phyloP scores from a whole-genome alignment of 2,888 invertebrate species.

The Octodonta nipae region DNA sequence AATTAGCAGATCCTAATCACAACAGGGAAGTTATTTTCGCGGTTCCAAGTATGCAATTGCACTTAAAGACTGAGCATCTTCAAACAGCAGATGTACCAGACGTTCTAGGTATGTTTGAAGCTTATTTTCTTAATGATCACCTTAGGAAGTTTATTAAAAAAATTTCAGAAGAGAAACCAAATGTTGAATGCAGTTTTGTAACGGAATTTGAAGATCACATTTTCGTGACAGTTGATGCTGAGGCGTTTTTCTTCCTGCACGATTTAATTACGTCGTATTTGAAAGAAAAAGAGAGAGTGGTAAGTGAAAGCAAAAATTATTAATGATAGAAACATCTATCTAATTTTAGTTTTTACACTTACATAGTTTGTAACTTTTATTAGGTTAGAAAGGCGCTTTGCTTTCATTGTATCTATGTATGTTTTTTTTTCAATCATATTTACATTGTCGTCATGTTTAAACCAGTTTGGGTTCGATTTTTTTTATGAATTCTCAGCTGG shows the following conservation, averaged over 20 bases:
- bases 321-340: too few species aligned
- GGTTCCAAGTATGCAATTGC: slow-evolving; percentile 80
- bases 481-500: too few species aligned
- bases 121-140: neutral
- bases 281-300: slow-evolving; percentile 79
- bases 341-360: too few species aligned
- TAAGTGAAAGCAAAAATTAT: slow-evolving; percentile 32
- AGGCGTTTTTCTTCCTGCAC: slow-evolving; percentile 94
- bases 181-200: slow-evolving; percentile 91
- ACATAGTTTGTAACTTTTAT: too few species aligned
- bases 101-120: slow-evolving; percentile 38
- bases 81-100: slow-evolving; percentile 65
- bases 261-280: slow-evolving; percentile 93
- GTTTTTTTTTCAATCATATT: slow-evolving; percentile 4
- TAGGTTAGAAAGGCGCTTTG: too few species aligned
- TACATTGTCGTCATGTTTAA: too few species aligned
- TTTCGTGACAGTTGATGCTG: slow-evolving; percentile 94
- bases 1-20: slow-evolving; percentile 66
- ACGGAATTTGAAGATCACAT: slow-evolving; percentile 98
- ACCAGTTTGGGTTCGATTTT: too few species aligned
- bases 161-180: slow-evolving; percentile 59
- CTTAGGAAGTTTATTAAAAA: slow-evolving; percentile 1
- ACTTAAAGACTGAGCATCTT: slow-evolving; percentile 82
- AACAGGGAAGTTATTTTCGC: slow-evolving; percentile 93
- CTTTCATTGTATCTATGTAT: too few species aligned